These are phyloP conservation scores for Dolichotis patagonum DNA, from an alignment of 2,113 vertebrate species.

Conservation along the genomic window DNA sequence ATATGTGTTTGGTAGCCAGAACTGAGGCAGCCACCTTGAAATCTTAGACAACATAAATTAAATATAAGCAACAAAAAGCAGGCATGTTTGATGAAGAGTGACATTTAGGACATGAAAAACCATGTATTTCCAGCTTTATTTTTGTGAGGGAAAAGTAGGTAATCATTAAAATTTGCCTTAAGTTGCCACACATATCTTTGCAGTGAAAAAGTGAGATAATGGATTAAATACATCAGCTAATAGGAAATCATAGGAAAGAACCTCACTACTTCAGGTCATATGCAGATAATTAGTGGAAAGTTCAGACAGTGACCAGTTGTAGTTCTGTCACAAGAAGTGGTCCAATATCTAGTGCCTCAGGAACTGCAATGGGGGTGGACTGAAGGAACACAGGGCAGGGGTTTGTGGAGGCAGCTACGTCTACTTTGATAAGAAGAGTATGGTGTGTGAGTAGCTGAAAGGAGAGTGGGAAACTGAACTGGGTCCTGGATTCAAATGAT, in stretches of 20 bases:
- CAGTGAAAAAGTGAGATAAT: neutral
- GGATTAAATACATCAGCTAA: neutral
- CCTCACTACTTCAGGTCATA: neutral
- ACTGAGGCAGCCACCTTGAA: neutral
- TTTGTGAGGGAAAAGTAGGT: neutral
- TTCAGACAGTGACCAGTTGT: fast-evolving
- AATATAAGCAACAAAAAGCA: neutral
- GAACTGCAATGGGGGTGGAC: neutral
- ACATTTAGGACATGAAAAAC: neutral
- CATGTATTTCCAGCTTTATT: neutral
- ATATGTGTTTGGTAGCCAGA: neutral
- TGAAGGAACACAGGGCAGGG: neutral
- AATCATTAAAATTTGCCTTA: neutral
- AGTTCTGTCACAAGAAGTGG: neutral
- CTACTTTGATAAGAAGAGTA: neutral
- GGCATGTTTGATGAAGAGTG: neutral
- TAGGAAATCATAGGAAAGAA: neutral
- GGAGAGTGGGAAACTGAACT: neutral
- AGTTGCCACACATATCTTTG: neutral
- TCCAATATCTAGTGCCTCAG: neutral
- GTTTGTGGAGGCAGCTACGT: neutral
- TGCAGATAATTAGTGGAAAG: neutral
- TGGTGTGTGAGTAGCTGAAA: neutral
- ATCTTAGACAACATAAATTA: neutral
- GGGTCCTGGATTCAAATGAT: neutral